Evolutionary conservation across 2,797 vertebrate species (phyloP), one percentile per base, ranked within the genome.

Genomic region (Poeciliopsis gracilis): DNA sequence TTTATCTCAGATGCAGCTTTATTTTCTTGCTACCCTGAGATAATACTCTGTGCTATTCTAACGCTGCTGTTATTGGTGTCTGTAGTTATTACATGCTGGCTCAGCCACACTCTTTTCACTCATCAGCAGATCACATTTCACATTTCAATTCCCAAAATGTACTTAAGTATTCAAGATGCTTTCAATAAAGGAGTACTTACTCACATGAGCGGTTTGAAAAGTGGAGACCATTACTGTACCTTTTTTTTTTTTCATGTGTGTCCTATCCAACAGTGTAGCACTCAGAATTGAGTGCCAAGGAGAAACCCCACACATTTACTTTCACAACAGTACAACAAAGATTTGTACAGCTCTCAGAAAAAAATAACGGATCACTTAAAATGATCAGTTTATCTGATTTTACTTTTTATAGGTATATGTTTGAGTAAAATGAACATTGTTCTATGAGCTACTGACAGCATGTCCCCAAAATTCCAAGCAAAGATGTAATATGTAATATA

Each of bases 121-220:
- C 80, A 85, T 84, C 81, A 87, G 77, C 82, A 88, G 84, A 90
- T 90, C 90, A 77, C 45, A 89, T 95, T 95, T 92, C 87, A 85
- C 80, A 85, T 92, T 93, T 93, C 93, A 90, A 91, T 89, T 90
- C 83, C 87, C 61, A 89, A 93, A 92, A 84, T 82, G 84, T 85
- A 79, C 83, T 82, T 76, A 76, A 20, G 86, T 85, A 90, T 86
- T 89, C 82, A 83, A 83, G 87, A 91, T 87, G 87, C 85, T 46
- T 9, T 87, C 87, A 90, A 87, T 89, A 84, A 91, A 92, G 90
- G 84, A 89, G 76, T 82, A 86, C 88, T 93, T 93, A 92, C 75
- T 79, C 76, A 89, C 94, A 85, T 88, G 93, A 95, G 86, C 80
- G 87, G 90, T 79, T 91, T 86, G 79, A 84, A 94, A 82, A 92